Evolutionary conservation across 1,140 invertebrate species (phyloP).

Genomic region (Sipha flava): DNA sequence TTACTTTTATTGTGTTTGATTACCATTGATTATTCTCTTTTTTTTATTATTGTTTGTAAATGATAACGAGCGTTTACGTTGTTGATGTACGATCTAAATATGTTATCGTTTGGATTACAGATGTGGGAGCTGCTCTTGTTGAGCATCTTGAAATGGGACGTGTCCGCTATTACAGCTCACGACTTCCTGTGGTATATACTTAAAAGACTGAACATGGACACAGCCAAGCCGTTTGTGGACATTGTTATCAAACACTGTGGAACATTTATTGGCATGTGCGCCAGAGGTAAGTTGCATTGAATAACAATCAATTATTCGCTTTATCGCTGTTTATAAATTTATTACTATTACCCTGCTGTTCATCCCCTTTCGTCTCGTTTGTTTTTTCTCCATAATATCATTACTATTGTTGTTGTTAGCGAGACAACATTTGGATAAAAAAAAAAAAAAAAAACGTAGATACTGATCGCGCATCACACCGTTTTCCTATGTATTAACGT

Average conservation of each 20-base stretch:
- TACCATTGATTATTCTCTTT: too few species aligned
- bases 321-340: too few species aligned
- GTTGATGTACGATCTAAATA: background rate
- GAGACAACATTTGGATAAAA: too few species aligned
- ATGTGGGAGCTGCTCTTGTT: conserved; percentile 72
- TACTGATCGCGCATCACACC: too few species aligned
- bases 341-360: too few species aligned
- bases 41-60: background rate
- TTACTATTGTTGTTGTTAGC: too few species aligned
- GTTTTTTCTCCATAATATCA: too few species aligned
- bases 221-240: conserved; percentile 45
- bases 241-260: conserved; percentile 60
- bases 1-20: too few species aligned
- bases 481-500: too few species aligned
- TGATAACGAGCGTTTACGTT: background rate
- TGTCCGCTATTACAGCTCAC: conserved; percentile 66
- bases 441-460: too few species aligned
- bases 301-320: conserved; percentile 2
- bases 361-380: too few species aligned
- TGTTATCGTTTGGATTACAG: conserved; percentile 47
- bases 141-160: conserved; percentile 71
- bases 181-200: conserved; percentile 68
- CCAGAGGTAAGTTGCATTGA: conserved; percentile 58
- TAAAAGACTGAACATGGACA: conserved; percentile 47
- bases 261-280: conserved; percentile 68